Evolutionary conservation across 2,888 invertebrate genomes (phyloP), one percentile per base, ranked within the genome.

Genomic region (Polia nebulosa): DNA sequence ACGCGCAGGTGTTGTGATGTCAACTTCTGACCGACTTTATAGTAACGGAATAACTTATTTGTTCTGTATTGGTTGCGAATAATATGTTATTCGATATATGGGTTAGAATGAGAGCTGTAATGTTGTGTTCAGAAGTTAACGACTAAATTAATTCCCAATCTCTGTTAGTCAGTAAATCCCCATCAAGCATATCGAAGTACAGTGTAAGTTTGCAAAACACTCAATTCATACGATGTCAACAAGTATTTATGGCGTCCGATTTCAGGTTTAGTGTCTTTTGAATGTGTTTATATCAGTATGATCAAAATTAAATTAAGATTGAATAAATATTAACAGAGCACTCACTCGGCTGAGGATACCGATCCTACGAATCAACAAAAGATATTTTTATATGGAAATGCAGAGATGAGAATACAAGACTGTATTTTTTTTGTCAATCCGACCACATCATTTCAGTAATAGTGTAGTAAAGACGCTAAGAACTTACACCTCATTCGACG

Each of bases 1-100:
- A 77, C 47, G 39, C 27, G 51, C 78, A 81, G 78, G 63, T 81
- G 81, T 52, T 63, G 63, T 73, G 64, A 72, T 39, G 36, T 47
- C 64, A 55, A 72, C 44, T 57, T 56, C 36, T 60, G 55, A 47
- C 36, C 27, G 44, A 60, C 47, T 65, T 56, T 71, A 49, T 71
- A 52, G 52, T 60, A 20, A 41, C 39, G 20, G 29, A 58, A 41
- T 34, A 29, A 44, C 52, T 29, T 44, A 15, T 68, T 47, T 53
- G 27, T 36, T 25, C 25, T 20, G 3, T 57, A 36, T 77, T 25
- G 25, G 22, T 34, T 15, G 36, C 32, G 25, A 25, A 3, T 11
- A 15, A 36, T 13, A 20, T 52, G 11, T 45, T 32, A 25, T 36
- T 44, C 22, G 2, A 13, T 36, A 20, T 8, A 22, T n/a, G 17